phyloP scores from a whole-genome alignment of 2,113 vertebrate species.

The Plestiodon gilberti region DNA sequence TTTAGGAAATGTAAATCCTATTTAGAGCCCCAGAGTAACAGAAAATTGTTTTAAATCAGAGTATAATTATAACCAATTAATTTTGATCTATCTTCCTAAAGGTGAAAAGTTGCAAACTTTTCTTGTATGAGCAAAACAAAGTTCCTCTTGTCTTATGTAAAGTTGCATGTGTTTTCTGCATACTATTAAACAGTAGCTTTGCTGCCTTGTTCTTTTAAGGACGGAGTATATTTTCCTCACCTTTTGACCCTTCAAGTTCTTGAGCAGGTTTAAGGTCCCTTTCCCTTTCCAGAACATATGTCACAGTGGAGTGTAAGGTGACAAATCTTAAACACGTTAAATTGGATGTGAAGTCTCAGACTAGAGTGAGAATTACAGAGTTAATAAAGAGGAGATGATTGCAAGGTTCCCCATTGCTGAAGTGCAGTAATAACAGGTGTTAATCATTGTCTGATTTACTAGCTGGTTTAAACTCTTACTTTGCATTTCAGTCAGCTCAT shows the following conservation, averaged over 20 bases:
- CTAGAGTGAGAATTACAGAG: constrained; percentile 23
- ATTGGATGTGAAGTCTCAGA: constrained; percentile 42
- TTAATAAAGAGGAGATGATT: constrained; percentile 28
- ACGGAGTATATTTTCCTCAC: not conserved
- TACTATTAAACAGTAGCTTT: not conserved
- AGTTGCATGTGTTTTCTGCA: not conserved
- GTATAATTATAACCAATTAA: constrained; percentile 24
- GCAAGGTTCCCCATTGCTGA: constrained; percentile 36
- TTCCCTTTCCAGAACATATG: constrained; percentile 2
- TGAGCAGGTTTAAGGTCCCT: constrained; percentile 44
- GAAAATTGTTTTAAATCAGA: constrained; percentile 22
- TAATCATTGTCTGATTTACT: constrained; percentile 50
- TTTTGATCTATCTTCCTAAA: not conserved
- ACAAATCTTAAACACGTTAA: constrained; percentile 14
- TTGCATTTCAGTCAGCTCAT: constrained; percentile 92
- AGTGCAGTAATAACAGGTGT: constrained; percentile 30
- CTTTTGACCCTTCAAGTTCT: constrained; percentile 21
- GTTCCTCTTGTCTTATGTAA: not conserved
- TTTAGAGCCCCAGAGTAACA: constrained; percentile 7
- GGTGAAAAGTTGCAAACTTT: not conserved
- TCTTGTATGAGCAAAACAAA: not conserved
- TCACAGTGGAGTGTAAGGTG: not conserved
- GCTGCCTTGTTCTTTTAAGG: not conserved
- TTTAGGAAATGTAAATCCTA: constrained; percentile 24
- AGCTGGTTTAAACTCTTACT: constrained; percentile 51